phyloP scores from a whole-genome alignment of 2,797 vertebrate species.

The Tokudaia muenninki region DNA sequence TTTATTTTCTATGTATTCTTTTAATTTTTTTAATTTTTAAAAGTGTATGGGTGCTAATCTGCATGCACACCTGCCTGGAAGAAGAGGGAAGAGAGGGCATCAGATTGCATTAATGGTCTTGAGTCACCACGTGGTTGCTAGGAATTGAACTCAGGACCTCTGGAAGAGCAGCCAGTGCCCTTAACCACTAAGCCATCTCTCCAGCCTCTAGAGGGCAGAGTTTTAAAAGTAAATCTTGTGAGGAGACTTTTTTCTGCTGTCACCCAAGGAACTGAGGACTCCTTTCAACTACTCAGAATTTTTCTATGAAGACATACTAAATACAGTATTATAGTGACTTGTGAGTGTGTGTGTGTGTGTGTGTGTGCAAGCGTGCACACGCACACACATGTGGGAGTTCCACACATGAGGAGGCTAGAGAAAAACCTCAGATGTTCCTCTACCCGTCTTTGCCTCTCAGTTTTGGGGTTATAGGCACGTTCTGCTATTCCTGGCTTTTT shows the following conservation, averaged over 20 bases:
- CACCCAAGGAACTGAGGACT: background rate
- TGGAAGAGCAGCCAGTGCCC: background rate
- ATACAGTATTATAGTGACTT: background rate
- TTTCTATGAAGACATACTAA: background rate
- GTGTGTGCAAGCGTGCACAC: background rate
- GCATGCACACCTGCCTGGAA: background rate
- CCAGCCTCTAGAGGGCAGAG: background rate
- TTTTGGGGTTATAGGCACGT: background rate
- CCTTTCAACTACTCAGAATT: conserved; percentile 16
- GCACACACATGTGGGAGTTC: too few species aligned
- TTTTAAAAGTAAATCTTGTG: conserved; percentile 52
- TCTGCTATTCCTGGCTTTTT: background rate
- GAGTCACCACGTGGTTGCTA: too few species aligned
- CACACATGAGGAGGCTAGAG: background rate
- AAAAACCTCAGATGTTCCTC: background rate
- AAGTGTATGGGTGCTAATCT: too few species aligned
- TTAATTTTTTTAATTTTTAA: background rate
- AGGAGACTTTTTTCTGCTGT: background rate
- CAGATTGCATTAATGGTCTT: background rate
- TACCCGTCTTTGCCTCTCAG: background rate
- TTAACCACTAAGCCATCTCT: background rate
- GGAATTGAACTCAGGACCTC: too few species aligned
- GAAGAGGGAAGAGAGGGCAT: background rate
- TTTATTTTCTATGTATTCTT: background rate
- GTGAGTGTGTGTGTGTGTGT: background rate